Evolutionary conservation across 2,797 vertebrate genomes (phyloP).

Genomic region (Notoglanidium macrostoma): DNA sequence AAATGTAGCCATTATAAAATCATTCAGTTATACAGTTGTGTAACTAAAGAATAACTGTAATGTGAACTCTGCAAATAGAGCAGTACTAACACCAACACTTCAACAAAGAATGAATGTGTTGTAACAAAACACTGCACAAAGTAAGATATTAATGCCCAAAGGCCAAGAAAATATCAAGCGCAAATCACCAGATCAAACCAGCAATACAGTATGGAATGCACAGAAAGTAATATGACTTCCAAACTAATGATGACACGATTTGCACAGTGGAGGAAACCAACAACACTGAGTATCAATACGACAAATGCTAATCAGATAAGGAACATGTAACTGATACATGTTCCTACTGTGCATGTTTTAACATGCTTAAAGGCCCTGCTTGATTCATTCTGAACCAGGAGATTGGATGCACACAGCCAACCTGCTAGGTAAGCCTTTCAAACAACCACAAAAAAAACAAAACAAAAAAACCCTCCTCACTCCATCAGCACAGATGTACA

Average conservation of each 20-base stretch:
- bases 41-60: conserved; percentile 45
- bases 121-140: conserved; percentile 51
- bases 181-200: conserved; percentile 37
- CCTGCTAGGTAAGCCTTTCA: conserved; percentile 32
- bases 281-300: not conserved
- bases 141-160: conserved; percentile 17
- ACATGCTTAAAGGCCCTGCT: conserved; percentile 29
- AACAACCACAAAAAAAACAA: not conserved
- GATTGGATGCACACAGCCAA: not conserved
- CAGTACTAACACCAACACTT: conserved; percentile 49
- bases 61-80: conserved; percentile 60
- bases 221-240: conserved; percentile 6
- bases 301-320: not conserved
- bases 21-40: conserved; percentile 51
- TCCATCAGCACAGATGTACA: conserved; percentile 43
- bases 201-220: conserved; percentile 42
- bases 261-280: conserved; percentile 3
- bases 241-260: not conserved
- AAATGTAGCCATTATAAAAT: conserved; percentile 1
- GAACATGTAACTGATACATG: conserved; percentile 14
- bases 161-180: conserved; percentile 17
- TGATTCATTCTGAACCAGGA: conserved; percentile 7
- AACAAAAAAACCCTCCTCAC: not conserved
- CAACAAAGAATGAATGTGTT: conserved; percentile 48
- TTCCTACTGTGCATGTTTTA: conserved; percentile 31